Base-by-base conservation (phyloP, 2,797 vertebrate species). In the Sebastes nivosus region DNA sequence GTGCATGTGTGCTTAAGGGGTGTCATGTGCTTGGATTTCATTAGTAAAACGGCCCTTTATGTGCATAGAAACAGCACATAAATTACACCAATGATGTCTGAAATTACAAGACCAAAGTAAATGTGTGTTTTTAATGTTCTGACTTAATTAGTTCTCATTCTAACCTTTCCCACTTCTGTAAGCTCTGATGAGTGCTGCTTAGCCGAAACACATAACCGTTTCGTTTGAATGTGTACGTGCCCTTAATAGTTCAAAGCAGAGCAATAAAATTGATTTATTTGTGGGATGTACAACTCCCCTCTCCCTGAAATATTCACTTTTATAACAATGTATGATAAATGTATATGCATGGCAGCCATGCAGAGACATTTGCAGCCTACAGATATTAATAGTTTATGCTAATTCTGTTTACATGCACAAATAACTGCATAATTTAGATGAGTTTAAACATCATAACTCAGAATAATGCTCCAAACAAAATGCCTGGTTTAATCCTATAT, bases 11-110 rank as follows among this genome's bases (percentile, higher is more conserved):
- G 87, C 77, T 88, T 86, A 84, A 91, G 74, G 85, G 71, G 67
- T 81, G 87, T 85, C 32, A 34, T 55, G 70, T 42, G 79, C 73
- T 71, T 36, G 73, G 75, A 89, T 88, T 92, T 89, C 88, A 92
- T 93, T 93, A 92, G 82, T 71, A 72, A 92, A 88, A 86, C 54
- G 0, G 54, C 82, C 24, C 24, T 87, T 90, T 77, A 85, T 89
- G 78, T 79, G 81, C 24, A 16, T 36, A 72, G 75, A 79, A 82
- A 86, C 57, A 0, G 66, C 75, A 70, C 79, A 91, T 89, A 89
- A 91, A 88, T 92, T 74, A 87, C 85, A 84, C 78, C 86, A 89
- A 87, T 89, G 85, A 89, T 90, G 87, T 91, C 83, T 92, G 86
- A 87, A 91, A 92, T 87, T 81, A 85, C 79, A 80, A 85, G 85